phyloP scores from a whole-genome alignment of 2,888 invertebrate genomes.

The Chaitophorus viminalis region DNA sequence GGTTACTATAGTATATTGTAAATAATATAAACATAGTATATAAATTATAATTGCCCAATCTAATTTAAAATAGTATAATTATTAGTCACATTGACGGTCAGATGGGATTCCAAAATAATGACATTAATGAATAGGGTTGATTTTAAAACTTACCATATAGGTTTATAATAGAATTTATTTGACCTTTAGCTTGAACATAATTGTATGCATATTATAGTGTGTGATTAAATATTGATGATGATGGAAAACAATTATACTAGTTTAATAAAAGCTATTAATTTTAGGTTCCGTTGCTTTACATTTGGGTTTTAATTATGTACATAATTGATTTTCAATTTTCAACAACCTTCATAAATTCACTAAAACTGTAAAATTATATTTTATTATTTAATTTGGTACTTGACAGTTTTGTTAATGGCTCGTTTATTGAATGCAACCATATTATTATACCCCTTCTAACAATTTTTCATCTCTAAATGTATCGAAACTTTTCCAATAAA shows the following conservation, averaged over 20 bases:
- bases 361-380: constrained; percentile 40
- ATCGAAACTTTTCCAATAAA: not conserved
- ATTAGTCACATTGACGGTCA: too few species aligned
- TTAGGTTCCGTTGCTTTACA: constrained; percentile 25
- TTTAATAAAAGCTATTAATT: constrained; percentile 43
- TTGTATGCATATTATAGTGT: not conserved
- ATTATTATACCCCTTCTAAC: constrained; percentile 10
- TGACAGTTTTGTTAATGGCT: constrained; percentile 39
- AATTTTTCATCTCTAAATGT: not conserved
- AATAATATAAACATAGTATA: too few species aligned
- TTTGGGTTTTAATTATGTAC: constrained; percentile 48
- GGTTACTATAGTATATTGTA: too few species aligned
- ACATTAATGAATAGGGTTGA: constrained; percentile 4
- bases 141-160: constrained; percentile 22
- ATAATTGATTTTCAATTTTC: constrained; percentile 47
- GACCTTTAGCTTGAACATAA: constrained; percentile 1
- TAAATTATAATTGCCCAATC: too few species aligned
- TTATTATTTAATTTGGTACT: constrained; percentile 44
- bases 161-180: constrained; percentile 24
- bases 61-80: not conserved
- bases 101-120: not conserved
- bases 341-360: constrained; percentile 37
- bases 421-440: constrained; percentile 9
- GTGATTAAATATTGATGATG: constrained; percentile 31
- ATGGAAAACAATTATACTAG: constrained; percentile 20